phyloP scores from a whole-genome alignment of 2,888 invertebrate species.

The Allygus modestus region DNA sequence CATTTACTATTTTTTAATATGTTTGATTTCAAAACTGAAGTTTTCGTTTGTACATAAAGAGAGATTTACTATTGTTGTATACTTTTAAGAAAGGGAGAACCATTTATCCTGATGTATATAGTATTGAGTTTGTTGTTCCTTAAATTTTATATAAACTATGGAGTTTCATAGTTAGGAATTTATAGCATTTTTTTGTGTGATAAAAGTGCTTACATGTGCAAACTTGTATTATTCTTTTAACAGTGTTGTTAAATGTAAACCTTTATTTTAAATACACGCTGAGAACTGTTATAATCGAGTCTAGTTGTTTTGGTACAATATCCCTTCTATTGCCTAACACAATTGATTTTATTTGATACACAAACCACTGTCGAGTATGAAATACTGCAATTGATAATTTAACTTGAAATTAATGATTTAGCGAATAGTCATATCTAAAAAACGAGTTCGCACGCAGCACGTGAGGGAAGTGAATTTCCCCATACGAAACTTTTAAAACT shows the following conservation, averaged over 20 bases:
- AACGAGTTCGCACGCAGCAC: too few relatives aligned
- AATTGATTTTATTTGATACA: too few relatives aligned
- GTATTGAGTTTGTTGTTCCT: conserved; percentile 14
- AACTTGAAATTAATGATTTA: too few relatives aligned
- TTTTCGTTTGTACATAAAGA: not conserved
- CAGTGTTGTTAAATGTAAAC: conserved; percentile 7
- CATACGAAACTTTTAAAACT: too few relatives aligned
- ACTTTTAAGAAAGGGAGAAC: not conserved
- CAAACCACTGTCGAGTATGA: too few relatives aligned
- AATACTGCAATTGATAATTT: too few relatives aligned
- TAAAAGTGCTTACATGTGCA: not conserved
- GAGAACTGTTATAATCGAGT: not conserved
- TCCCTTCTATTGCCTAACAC: too few relatives aligned
- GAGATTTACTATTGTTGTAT: not conserved
- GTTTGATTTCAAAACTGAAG: not conserved
- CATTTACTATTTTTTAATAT: too few relatives aligned
- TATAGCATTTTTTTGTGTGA: not conserved
- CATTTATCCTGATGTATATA: not conserved
- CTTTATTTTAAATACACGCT: conserved; percentile 12
- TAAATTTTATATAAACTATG: not conserved
- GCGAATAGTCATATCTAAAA: too few relatives aligned
- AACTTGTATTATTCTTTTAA: not conserved
- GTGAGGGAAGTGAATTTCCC: too few relatives aligned
- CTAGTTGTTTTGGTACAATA: not conserved
- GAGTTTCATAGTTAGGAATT: not conserved